phyloP scores from a whole-genome alignment of 1,140 invertebrate species.

The Dendrolimus kikuchii region DNA sequence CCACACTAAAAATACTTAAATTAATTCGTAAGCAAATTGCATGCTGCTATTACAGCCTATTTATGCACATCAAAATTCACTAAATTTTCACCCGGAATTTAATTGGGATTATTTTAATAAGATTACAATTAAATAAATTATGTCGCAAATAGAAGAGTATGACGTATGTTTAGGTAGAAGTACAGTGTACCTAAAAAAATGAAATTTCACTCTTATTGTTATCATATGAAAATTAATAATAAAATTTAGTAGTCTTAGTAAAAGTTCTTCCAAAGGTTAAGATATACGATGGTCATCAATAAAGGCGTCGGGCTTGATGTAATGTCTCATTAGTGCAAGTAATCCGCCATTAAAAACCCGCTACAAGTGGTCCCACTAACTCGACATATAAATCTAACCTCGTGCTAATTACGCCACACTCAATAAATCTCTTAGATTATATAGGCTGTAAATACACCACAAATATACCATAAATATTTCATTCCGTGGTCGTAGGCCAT shows the following conservation, averaged over 20 bases:
- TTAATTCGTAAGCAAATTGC: too few relatives aligned
- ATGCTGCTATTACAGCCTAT: too few relatives aligned
- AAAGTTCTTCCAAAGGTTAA: background rate
- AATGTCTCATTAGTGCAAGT: conserved; percentile 39
- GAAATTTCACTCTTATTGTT: too few relatives aligned
- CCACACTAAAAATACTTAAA: too few relatives aligned
- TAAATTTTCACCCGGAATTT: too few relatives aligned
- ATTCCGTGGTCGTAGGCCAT: conserved; percentile 49
- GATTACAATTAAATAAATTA: too few relatives aligned
- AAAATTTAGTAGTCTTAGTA: background rate
- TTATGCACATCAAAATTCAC: too few relatives aligned
- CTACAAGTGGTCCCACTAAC: conserved; percentile 18
- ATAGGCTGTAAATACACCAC: conserved; percentile 49
- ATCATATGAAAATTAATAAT: background rate
- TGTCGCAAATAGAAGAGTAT: too few relatives aligned
- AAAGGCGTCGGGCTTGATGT: conserved; percentile 1
- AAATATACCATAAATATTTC: conserved; percentile 23
- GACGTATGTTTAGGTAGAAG: too few relatives aligned
- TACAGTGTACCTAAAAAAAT: too few relatives aligned
- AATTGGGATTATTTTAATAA: too few relatives aligned
- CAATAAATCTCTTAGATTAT: conserved; percentile 54
- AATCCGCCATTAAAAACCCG: conserved; percentile 33
- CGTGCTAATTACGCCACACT: conserved; percentile 50
- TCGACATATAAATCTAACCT: conserved; percentile 38
- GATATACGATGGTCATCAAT: conserved; percentile 3